Evolutionary conservation across 2,797 vertebrate species (phyloP).

Genomic region (Halcyon leucocephala): DNA sequence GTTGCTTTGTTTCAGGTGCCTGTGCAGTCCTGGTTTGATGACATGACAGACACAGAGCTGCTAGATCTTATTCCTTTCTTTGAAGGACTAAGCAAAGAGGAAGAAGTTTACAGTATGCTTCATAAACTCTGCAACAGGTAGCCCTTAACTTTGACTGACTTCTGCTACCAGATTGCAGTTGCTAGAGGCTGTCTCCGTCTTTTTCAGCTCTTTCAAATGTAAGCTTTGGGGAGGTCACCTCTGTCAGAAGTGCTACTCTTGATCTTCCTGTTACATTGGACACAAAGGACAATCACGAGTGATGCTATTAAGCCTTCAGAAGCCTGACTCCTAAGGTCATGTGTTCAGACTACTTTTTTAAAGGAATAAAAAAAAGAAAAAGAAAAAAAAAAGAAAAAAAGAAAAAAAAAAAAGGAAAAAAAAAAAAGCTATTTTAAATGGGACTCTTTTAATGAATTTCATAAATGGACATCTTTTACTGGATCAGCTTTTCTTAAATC

Average conservation of each 20-base stretch:
- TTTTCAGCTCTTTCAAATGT: conserved; percentile 57
- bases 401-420: not conserved
- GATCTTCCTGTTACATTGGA: conserved; percentile 73
- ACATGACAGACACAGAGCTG: conserved; percentile 97
- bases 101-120: conserved; percentile 92
- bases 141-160: conserved; percentile 74
- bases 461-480: conserved; percentile 81
- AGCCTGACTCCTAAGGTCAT: conserved; percentile 65
- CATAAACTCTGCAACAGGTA: conserved; percentile 95
- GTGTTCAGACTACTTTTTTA: conserved; percentile 73
- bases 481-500: conserved; percentile 84
- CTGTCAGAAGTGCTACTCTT: conserved; percentile 59
- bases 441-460: conserved; percentile 84
- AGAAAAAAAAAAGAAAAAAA: conserved; percentile 39
- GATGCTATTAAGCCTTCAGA: conserved; percentile 68
- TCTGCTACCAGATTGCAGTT: conserved; percentile 41
- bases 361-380: conserved; percentile 49
- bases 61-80: conserved; percentile 96
- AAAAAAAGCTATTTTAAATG: conserved; percentile 80
- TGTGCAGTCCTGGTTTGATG: conserved; percentile 99
- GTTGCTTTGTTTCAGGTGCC: conserved; percentile 86
- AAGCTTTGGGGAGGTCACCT: conserved; percentile 59
- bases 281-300: conserved; percentile 71
- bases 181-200: conserved; percentile 45
- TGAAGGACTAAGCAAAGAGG: conserved; percentile 91